Percentiles rank a stretch among this genome's conserved stretches.
These are phyloP conservation scores for Oryzias dopingdopingensis DNA, from an alignment of 2,797 vertebrate genomes.

Conservation along the genomic window DNA sequence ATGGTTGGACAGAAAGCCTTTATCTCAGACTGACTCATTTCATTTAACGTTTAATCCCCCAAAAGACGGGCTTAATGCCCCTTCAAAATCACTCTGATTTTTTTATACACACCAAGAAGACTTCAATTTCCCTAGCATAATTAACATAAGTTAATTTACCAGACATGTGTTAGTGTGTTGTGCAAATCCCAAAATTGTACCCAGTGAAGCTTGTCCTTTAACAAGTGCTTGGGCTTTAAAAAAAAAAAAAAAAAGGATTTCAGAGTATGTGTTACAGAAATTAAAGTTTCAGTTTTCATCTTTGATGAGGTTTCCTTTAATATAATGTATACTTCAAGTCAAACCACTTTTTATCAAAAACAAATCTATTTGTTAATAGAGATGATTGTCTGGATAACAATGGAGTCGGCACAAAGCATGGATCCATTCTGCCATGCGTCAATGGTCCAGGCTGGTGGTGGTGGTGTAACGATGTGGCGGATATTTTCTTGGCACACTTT, in stretches of 20 bases:
- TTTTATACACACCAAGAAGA: conserved; percentile 5
- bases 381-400: too few relatives aligned
- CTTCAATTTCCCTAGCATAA: conserved; percentile 22
- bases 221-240: not conserved
- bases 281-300: conserved; percentile 6
- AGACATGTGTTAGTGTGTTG: conserved; percentile 7
- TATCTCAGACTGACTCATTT: conserved; percentile 19
- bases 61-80: conserved; percentile 27
- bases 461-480: too few relatives aligned
- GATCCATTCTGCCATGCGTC: too few relatives aligned
- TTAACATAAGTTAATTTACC: conserved; percentile 19
- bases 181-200: conserved; percentile 6
- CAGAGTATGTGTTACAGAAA: not conserved
- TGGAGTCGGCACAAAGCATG: too few relatives aligned
- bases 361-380: too few relatives aligned
- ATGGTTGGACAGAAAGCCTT: not conserved
- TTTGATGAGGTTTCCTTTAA: too few relatives aligned
- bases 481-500: too few relatives aligned
- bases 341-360: too few relatives aligned
- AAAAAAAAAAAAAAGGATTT: not conserved
- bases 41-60: conserved; percentile 27
- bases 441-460: too few relatives aligned
- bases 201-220: conserved; percentile 3
- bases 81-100: conserved; percentile 17
- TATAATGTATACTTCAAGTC: too few relatives aligned